A percentile compares a stretch with the other conserved stretches of the same genome.
phyloP scores from a whole-genome alignment of 2,888 invertebrate genomes.

The Panopea generosa region DNA sequence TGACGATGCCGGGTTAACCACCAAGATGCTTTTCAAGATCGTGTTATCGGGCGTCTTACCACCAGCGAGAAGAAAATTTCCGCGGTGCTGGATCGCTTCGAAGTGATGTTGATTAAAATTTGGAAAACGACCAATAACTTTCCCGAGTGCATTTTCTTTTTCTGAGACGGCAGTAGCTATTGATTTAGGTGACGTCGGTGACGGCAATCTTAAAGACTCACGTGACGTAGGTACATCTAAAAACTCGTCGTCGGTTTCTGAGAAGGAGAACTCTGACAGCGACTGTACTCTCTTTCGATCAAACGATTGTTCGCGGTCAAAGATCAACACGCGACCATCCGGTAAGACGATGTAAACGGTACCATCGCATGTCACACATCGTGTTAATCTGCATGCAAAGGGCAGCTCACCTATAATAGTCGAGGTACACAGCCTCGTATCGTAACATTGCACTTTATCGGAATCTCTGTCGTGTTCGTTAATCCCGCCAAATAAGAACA shows the following conservation, averaged over 20 bases:
- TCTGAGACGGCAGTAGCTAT: conserved; percentile 19
- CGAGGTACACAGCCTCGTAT: conserved; percentile 67
- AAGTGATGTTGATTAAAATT: conserved; percentile 73
- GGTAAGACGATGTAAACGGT: conserved; percentile 71
- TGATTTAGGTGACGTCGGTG: conserved; percentile 49
- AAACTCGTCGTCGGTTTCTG: conserved; percentile 56
- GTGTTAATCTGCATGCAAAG: conserved; percentile 73
- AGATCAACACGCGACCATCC: conserved; percentile 73
- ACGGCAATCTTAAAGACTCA: conserved; percentile 26
- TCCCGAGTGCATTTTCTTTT: conserved; percentile 53
- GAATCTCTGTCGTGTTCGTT: conserved; percentile 74
- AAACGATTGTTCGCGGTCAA: conserved; percentile 41
- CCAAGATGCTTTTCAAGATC: conserved; percentile 60
- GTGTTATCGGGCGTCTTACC: conserved; percentile 76
- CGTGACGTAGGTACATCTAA: conserved; percentile 16
- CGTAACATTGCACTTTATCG: conserved; percentile 74
- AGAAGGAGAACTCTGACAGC: conserved; percentile 59
- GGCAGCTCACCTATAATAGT: conserved; percentile 73
- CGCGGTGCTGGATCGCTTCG: conserved; percentile 73
- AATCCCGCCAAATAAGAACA: conserved; percentile 76
- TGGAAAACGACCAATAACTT: conserved; percentile 57
- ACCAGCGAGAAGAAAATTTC: conserved; percentile 69
- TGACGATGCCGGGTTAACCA: conserved; percentile 42
- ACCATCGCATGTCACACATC: conserved; percentile 70
- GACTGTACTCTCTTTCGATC: conserved; percentile 46